A percentile compares a stretch with the other conserved stretches of the same genome.
phyloP scores from a whole-genome alignment of 1,140 invertebrate species.

The Lethocerus indicus region DNA sequence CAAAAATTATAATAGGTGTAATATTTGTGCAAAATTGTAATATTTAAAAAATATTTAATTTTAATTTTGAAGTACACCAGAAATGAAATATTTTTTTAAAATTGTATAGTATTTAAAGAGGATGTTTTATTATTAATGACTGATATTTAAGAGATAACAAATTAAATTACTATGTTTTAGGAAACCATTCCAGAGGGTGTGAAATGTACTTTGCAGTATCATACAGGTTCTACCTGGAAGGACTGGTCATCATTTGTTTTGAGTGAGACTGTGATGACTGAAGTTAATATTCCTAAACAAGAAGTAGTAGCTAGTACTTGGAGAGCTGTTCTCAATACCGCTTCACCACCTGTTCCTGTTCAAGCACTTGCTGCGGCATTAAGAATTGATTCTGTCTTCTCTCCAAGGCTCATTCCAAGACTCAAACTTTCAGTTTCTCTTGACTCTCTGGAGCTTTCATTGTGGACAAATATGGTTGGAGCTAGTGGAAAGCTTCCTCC shows the following conservation, averaged over 20 bases:
- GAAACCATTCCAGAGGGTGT: too few relatives aligned
- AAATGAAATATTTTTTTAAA: not conserved
- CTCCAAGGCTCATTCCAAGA: slow-evolving; percentile 42
- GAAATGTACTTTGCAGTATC: too few relatives aligned
- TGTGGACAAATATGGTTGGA: too few relatives aligned
- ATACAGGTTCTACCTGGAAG: too few relatives aligned
- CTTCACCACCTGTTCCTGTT: too few relatives aligned
- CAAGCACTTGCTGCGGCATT: slow-evolving; percentile 59
- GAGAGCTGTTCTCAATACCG: too few relatives aligned
- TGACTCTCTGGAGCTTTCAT: slow-evolving; percentile 29
- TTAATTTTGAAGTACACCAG: not conserved
- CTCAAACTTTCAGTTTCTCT: slow-evolving; percentile 37
- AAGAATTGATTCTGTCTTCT: slow-evolving; percentile 62
- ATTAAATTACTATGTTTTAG: too few relatives aligned
- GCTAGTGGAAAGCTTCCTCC: too few relatives aligned
- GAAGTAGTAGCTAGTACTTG: not conserved
- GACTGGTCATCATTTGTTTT: not conserved
- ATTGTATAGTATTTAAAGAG: not conserved
- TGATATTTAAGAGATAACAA: too few relatives aligned
- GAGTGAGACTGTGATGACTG: not conserved
- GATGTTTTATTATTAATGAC: too few relatives aligned
- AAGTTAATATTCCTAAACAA: not conserved
- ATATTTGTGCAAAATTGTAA: not conserved
- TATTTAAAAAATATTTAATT: not conserved
- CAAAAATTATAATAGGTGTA: not conserved